Conservation (phyloP, 2,888 invertebrate genomes). For the Metellina segmentata region DNA sequence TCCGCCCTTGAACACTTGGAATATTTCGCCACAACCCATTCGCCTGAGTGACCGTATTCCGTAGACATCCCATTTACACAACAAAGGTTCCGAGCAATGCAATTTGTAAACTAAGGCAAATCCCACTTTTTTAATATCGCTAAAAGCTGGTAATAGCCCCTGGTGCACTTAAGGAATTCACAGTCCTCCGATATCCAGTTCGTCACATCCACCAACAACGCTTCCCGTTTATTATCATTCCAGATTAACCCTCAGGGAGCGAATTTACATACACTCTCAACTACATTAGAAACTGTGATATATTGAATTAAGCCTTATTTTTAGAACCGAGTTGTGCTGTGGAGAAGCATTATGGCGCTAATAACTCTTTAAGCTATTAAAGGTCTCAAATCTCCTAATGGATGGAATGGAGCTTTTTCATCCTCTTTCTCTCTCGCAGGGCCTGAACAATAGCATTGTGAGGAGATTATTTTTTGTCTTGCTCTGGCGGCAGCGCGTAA, state of each 20-base stretch:
- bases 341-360: not conserved
- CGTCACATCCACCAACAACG: not conserved
- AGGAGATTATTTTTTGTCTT: not conserved
- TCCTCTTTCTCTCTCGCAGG: not conserved
- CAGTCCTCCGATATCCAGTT: not conserved
- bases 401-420: not conserved
- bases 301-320: slow-evolving; percentile 21
- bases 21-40: not conserved
- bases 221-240: not conserved
- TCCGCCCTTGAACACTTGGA: not conserved
- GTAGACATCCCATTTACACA: not conserved
- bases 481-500: not conserved
- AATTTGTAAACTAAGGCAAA: not conserved
- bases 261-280: not conserved
- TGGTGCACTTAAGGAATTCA: not conserved
- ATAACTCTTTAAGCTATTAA: slow-evolving; percentile 24
- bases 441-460: not conserved
- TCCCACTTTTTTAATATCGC: slow-evolving; percentile 1
- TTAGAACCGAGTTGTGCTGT: not conserved
- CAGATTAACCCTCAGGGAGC: not conserved
- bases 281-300: not conserved
- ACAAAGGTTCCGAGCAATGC: not conserved
- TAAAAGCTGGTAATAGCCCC: slow-evolving; percentile 5
- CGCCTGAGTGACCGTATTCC: not conserved
- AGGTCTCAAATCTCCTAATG: not conserved